phyloP scores from a whole-genome alignment of 2,797 vertebrate genomes.

The Ficedula albicollis region DNA sequence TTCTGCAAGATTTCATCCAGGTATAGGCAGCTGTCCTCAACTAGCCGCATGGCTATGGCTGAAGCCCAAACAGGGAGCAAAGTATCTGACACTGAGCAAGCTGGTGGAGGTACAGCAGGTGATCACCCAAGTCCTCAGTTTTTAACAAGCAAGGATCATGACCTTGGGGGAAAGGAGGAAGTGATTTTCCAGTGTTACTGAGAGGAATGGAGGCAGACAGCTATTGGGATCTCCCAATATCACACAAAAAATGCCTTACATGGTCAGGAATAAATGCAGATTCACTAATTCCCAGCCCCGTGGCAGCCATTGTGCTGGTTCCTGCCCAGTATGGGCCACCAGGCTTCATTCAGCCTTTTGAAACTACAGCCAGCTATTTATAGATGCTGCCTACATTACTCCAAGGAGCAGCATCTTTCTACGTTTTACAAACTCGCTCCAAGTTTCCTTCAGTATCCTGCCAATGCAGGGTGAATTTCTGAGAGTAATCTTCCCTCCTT shows the following conservation, averaged over 20 bases:
- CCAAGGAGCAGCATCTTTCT: not conserved
- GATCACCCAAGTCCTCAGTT: not conserved
- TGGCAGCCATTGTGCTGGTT: not conserved
- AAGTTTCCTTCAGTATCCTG: conserved; percentile 4
- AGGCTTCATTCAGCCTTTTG: not conserved
- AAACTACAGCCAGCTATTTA: conserved; percentile 19
- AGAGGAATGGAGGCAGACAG: not conserved
- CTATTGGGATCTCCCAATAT: not conserved
- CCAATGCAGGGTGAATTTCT: conserved; percentile 13
- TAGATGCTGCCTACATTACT: not conserved
- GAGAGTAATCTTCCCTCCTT: conserved; percentile 32
- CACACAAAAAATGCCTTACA: not conserved
- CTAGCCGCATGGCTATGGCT: not conserved
- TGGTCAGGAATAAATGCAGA: not conserved
- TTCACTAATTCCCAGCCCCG: not conserved
- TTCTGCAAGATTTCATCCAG: not conserved
- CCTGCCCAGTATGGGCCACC: not conserved
- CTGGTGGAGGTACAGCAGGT: not conserved
- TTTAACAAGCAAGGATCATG: not conserved
- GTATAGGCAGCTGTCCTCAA: not conserved
- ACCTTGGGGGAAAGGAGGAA: not conserved
- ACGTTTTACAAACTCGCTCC: not conserved
- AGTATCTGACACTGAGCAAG: not conserved
- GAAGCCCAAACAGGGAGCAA: not conserved
- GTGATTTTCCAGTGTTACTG: not conserved